A percentile compares a stretch with the other conserved stretches of the same genome.
Evolutionary conservation across 2,888 invertebrate genomes (phyloP).

Genomic region (Acanthosepion lycidas): DNA sequence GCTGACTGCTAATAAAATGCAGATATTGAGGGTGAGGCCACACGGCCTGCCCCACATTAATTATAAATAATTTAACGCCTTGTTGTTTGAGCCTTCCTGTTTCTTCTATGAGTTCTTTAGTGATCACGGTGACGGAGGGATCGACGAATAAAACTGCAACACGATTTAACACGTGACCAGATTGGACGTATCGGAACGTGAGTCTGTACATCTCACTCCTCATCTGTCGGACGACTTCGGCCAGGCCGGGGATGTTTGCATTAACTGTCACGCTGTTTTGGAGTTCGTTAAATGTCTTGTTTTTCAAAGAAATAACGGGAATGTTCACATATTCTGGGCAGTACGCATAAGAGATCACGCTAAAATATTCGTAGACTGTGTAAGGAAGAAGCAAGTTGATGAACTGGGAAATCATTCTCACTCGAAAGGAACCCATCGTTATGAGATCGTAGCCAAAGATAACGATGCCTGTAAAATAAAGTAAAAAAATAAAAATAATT

Average conservation of each 20-base stretch:
- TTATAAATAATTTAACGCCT: not conserved
- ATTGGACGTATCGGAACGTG: not conserved
- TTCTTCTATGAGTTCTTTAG: not conserved
- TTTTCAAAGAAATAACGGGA: not conserved
- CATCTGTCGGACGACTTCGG: not conserved
- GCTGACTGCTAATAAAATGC: not conserved
- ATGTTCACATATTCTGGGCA: not conserved
- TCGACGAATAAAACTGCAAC: not conserved
- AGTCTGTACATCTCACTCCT: not conserved
- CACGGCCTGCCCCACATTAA: not conserved
- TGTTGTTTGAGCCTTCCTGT: not conserved
- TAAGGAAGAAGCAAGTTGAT: not conserved
- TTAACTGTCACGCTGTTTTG: not conserved
- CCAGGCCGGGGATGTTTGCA: not conserved
- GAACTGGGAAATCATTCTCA: not conserved
- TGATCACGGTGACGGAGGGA: not conserved
- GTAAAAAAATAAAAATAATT: not conserved
- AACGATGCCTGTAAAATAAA: not conserved
- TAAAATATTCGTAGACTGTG: not conserved
- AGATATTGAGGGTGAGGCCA: not conserved
- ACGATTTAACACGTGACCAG: not conserved
- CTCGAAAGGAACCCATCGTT: not conserved
- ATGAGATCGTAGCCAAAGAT: slow-evolving; percentile 40
- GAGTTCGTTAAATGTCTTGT: not conserved
- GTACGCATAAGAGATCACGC: not conserved